A percentile compares a stretch with the other conserved stretches of the same genome.
Evolutionary conservation across 2,797 vertebrate species (phyloP).

Genomic region (Myotis daubentonii): DNA sequence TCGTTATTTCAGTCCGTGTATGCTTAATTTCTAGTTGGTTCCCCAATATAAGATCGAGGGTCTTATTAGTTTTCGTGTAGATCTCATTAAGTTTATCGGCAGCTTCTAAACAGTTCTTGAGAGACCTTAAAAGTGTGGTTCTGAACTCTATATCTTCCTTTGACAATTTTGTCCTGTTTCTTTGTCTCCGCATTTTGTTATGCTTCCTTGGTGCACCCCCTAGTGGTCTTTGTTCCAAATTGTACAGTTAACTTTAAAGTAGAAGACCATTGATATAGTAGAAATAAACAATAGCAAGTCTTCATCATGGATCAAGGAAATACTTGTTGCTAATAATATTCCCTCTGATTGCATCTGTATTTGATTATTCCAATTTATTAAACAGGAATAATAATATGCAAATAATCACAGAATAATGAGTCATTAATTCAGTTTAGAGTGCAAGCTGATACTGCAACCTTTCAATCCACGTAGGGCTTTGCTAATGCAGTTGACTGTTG

Average conservation of each 20-base stretch:
- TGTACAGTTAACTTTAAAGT: constrained; percentile 59
- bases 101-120: too few relatives aligned
- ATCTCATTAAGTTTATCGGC: too few relatives aligned
- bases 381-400: constrained; percentile 70
- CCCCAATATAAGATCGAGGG: too few relatives aligned
- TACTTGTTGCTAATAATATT: constrained; percentile 72
- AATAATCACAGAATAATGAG: constrained; percentile 68
- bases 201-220: too few relatives aligned
- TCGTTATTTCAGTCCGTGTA: too few relatives aligned
- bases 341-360: constrained; percentile 72
- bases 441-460: constrained; percentile 49
- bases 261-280: constrained; percentile 27
- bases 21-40: too few relatives aligned
- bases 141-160: too few relatives aligned
- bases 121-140: too few relatives aligned
- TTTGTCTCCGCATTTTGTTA: too few relatives aligned
- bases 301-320: constrained; percentile 61
- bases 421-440: constrained; percentile 71
- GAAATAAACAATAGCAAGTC: constrained; percentile 68
- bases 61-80: too few relatives aligned
- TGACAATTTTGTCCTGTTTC: too few relatives aligned
- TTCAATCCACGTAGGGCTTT: constrained; percentile 49
- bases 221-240: too few relatives aligned
- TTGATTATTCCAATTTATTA: constrained; percentile 75
- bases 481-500: background rate